Conservation (phyloP, 2,113 vertebrate species). For the Sinocyclocheilus anshuiensis region DNA sequence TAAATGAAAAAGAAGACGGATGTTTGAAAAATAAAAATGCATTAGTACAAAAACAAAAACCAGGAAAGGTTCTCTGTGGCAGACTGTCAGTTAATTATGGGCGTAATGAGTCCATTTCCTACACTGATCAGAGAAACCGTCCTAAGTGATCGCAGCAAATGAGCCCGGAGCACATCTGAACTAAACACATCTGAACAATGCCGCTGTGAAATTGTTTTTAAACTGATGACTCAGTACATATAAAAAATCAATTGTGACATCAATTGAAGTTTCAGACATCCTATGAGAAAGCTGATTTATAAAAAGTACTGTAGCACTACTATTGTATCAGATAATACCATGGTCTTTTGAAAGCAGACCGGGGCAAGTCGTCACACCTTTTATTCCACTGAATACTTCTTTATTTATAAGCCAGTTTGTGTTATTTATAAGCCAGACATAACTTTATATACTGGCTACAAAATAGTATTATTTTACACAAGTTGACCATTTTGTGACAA, state of each 20-base stretch:
- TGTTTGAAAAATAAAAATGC: slow-evolving; percentile 31
- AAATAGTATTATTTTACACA: neutral
- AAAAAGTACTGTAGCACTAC: neutral
- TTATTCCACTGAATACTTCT: neutral
- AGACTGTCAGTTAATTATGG: slow-evolving; percentile 38
- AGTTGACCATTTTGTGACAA: neutral
- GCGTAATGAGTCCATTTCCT: slow-evolving; percentile 45
- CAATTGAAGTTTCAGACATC: neutral
- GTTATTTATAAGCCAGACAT: neutral
- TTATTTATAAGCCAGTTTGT: too few species aligned
- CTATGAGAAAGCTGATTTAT: neutral
- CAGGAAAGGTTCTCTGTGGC: neutral
- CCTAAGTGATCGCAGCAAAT: neutral
- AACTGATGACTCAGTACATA: neutral
- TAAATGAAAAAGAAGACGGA: slow-evolving; percentile 41
- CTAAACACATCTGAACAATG: neutral
- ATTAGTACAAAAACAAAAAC: slow-evolving; percentile 36
- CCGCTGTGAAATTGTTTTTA: neutral
- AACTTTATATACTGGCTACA: neutral
- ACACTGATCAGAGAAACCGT: slow-evolving; percentile 7
- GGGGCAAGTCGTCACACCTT: neutral
- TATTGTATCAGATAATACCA: neutral
- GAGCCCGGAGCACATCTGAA: neutral
- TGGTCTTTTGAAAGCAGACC: neutral
- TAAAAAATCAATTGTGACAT: neutral